phyloP scores from a whole-genome alignment of 2,797 vertebrate species.

The Cyclopterus lumpus region DNA sequence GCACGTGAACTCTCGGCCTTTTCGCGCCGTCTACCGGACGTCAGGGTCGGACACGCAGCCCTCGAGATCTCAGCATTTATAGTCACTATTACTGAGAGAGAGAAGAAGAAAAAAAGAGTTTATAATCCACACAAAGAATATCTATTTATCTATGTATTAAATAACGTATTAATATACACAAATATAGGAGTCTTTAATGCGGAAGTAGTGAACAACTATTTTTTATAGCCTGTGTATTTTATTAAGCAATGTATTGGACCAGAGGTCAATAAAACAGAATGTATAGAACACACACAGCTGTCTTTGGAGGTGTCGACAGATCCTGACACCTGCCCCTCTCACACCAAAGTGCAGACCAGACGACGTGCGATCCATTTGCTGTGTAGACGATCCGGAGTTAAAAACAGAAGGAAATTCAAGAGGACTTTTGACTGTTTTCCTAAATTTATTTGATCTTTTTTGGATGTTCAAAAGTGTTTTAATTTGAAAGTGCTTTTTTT shows the following conservation, averaged over 20 bases:
- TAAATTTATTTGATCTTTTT: constrained; percentile 55
- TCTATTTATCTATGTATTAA: constrained; percentile 87
- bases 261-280: constrained; percentile 80
- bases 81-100: constrained; percentile 62
- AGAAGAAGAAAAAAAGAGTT: constrained; percentile 72
- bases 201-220: constrained; percentile 81
- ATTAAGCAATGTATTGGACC: constrained; percentile 79
- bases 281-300: constrained; percentile 80
- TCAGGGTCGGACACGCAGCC: constrained; percentile 66
- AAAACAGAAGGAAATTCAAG: constrained; percentile 27
- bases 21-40: constrained; percentile 69
- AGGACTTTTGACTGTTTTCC: constrained; percentile 69
- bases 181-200: constrained; percentile 72
- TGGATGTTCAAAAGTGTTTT: constrained; percentile 78
- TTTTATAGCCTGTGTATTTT: constrained; percentile 88
- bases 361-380: constrained; percentile 34
- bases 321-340: constrained; percentile 52
- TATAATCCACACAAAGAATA: constrained; percentile 85
- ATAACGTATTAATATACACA: constrained; percentile 78
- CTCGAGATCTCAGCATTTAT: constrained; percentile 69
- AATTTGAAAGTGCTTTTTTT: constrained; percentile 76
- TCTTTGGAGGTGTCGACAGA: constrained; percentile 71
- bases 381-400: constrained; percentile 33
- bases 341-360: constrained; percentile 72
- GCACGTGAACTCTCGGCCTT: constrained; percentile 65